Conservation (phyloP, 1,140 invertebrate species). For the Drosophila tropicalis region DNA sequence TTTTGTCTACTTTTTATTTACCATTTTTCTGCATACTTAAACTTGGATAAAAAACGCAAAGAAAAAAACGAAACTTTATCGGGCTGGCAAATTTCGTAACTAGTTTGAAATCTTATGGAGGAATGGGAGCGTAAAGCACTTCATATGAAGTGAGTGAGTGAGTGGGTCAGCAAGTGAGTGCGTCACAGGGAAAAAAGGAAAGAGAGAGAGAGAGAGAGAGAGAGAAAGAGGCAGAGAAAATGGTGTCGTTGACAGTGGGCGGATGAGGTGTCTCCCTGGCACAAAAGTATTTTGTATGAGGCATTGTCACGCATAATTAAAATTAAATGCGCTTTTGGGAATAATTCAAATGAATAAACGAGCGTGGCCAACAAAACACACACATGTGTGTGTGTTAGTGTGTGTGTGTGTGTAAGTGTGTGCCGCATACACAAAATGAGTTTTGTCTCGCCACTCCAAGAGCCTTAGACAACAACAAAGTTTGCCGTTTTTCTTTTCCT, state of each 20-base stretch:
- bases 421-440: conserved; percentile 78
- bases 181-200: neutral
- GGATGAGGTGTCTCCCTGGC: conserved; percentile 12
- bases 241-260: conserved; percentile 7
- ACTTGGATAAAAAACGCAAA: neutral
- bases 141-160: neutral
- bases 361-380: conserved; percentile 61
- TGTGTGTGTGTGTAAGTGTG: conserved; percentile 35
- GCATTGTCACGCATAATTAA: conserved; percentile 82
- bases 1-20: neutral
- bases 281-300: conserved; percentile 59
- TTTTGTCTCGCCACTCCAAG: conserved; percentile 48
- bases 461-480: conserved; percentile 6
- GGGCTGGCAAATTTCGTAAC: conserved; percentile 13
- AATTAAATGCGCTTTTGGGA: conserved; percentile 83
- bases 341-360: conserved; percentile 83
- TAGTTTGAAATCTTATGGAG: conserved; percentile 53
- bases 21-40: conserved; percentile 44
- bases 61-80: neutral
- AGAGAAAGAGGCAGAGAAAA: neutral
- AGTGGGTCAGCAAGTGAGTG: conserved; percentile 1
- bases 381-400: neutral
- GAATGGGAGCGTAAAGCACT: conserved; percentile 49
- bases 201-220: neutral
- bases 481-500: neutral